These are phyloP conservation scores for Ganaspis brasiliensis DNA, from an alignment of 2,888 invertebrate species.

Conservation along the genomic window DNA sequence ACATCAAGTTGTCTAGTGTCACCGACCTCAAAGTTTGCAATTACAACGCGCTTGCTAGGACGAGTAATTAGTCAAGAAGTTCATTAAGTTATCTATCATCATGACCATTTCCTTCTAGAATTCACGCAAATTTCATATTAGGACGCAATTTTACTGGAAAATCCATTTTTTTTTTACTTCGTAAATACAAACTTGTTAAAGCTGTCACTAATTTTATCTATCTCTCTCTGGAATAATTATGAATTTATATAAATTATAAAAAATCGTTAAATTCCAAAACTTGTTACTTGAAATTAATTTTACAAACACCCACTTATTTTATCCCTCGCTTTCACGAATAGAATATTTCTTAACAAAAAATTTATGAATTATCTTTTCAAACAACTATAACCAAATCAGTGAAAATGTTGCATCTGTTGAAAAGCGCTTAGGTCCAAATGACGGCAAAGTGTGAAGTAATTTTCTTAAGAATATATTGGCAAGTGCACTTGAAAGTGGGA, in stretches of 20 bases:
- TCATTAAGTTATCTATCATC: slow-evolving; percentile 67
- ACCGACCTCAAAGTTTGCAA: slow-evolving; percentile 57
- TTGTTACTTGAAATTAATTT: no score
- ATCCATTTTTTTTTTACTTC: slow-evolving; percentile 29
- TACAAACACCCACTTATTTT: no score
- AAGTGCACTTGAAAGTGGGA: slow-evolving; percentile 3
- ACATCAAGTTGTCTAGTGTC: slow-evolving; percentile 47
- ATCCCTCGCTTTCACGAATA: no score
- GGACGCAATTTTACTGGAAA: not conserved
- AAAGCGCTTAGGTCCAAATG: slow-evolving; percentile 1
- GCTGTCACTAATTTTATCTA: no score
- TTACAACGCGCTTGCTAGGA: slow-evolving; percentile 57
- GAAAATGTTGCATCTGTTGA: not conserved
- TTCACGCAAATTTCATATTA: slow-evolving; percentile 60
- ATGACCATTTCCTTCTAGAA: slow-evolving; percentile 60
- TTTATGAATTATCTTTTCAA: no score
- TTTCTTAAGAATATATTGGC: slow-evolving; percentile 4
- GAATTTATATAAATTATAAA: no score
- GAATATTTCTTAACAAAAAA: no score
- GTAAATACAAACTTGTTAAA: no score
- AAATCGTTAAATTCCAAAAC: no score
- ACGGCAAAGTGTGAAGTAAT: slow-evolving; percentile 10
- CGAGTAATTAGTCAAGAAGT: slow-evolving; percentile 68
- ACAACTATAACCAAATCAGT: no score
- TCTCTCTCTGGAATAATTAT: no score